phyloP scores from a whole-genome alignment of 2,113 vertebrate species.

The Drymodes brunneopygia region DNA sequence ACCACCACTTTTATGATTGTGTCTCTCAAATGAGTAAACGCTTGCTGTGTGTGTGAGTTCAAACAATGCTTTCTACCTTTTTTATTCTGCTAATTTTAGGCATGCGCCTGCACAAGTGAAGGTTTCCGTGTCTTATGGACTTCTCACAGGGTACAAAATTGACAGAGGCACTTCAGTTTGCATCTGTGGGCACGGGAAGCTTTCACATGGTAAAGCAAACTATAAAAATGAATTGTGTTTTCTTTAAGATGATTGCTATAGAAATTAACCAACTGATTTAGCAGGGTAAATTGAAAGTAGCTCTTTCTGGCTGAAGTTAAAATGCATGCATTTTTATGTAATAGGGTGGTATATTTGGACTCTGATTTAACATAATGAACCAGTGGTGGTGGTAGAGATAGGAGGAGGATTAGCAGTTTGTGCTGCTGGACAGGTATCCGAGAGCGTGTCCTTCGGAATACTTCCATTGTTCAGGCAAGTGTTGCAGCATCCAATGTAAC shows the following conservation, averaged over 20 bases:
- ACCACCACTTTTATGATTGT: not conserved
- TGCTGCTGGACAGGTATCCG: slow-evolving; percentile 14
- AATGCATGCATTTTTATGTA: not conserved
- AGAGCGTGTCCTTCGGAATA: slow-evolving; percentile 13
- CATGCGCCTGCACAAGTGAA: not conserved
- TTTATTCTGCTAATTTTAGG: not conserved
- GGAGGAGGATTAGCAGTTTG: slow-evolving; percentile 16
- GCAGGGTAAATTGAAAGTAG: not conserved
- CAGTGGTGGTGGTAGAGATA: not conserved
- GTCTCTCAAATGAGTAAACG: not conserved
- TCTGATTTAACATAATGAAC: not conserved
- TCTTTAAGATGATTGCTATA: not conserved
- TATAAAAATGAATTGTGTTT: not conserved
- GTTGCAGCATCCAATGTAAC: slow-evolving; percentile 18
- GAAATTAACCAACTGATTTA: not conserved
- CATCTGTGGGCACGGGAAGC: not conserved
- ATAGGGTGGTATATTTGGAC: not conserved
- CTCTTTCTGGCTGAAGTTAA: not conserved
- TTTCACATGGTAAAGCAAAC: not conserved
- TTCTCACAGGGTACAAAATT: not conserved
- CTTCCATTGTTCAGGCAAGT: slow-evolving; percentile 39
- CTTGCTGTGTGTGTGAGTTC: not conserved
- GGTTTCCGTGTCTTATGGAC: not conserved
- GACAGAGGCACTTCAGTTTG: not conserved
- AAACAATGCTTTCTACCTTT: not conserved